These are phyloP conservation scores for Invenusta paracnida DNA, from an alignment of 2,888 invertebrate genomes.

Conservation along the genomic window DNA sequence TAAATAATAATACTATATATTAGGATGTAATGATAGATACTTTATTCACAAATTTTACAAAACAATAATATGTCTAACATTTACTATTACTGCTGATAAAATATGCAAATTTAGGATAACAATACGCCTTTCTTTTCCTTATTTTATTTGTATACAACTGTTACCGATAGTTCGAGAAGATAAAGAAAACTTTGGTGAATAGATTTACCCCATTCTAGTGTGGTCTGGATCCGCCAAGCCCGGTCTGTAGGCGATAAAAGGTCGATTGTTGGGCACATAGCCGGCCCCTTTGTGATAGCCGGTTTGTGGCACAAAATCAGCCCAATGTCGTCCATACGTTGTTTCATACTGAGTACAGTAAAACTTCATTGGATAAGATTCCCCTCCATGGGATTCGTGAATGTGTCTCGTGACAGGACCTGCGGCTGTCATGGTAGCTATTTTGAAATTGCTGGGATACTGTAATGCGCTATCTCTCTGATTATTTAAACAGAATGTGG, in stretches of 20 bases:
- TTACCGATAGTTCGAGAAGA: no score
- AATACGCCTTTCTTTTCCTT: neutral
- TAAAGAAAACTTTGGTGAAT: no score
- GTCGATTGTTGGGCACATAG: slow-evolving; percentile 58
- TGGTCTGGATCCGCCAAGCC: slow-evolving; percentile 58
- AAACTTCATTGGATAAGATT: slow-evolving; percentile 59
- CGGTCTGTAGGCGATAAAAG: slow-evolving; percentile 57
- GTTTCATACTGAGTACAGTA: slow-evolving; percentile 58
- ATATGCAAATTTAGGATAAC: no score
- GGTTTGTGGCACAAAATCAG: slow-evolving; percentile 53
- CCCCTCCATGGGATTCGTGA: slow-evolving; percentile 56
- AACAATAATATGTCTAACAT: no score
- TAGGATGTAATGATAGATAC: no score
- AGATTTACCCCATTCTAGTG: slow-evolving; percentile 54
- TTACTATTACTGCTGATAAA: no score
- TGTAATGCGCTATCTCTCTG: no score
- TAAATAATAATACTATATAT: no score
- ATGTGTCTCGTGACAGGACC: slow-evolving; percentile 50
- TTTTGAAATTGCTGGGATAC: no score
- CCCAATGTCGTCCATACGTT: slow-evolving; percentile 54
- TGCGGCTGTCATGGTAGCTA: neutral
- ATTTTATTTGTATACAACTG: neutral
- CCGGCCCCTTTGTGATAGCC: slow-evolving; percentile 58
- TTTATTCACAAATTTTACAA: no score
- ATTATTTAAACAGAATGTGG: no score